Conservation (phyloP, 2,113 vertebrate species). For the Propithecus coquereli region DNA sequence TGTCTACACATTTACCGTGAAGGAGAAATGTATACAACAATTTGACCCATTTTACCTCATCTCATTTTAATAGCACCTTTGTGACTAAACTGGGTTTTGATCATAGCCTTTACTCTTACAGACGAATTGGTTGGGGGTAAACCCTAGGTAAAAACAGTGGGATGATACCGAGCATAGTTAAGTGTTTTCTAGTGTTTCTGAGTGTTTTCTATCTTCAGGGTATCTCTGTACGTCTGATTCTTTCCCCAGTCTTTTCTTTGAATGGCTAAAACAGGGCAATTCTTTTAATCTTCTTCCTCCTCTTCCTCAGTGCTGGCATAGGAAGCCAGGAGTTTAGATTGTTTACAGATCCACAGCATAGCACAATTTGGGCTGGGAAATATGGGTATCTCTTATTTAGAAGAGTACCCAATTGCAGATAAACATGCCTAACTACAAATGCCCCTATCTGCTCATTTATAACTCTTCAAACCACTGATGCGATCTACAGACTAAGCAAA, state of each 20-base stretch:
- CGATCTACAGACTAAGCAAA: neutral
- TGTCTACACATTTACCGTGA: neutral
- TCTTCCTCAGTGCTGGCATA: neutral
- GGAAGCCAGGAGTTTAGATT: neutral
- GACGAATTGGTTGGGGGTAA: neutral
- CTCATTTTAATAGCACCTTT: conserved; percentile 17
- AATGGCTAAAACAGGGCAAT: neutral
- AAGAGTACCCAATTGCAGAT: neutral
- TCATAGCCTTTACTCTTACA: neutral
- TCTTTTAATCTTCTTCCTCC: neutral
- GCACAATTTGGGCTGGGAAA: neutral
- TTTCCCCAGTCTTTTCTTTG: neutral
- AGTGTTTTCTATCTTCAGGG: neutral
- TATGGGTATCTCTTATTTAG: neutral
- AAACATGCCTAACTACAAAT: neutral
- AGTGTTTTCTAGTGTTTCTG: neutral
- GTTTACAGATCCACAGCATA: neutral
- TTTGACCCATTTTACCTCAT: neutral
- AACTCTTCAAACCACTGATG: neutral
- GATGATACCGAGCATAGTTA: neutral
- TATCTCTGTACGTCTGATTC: neutral
- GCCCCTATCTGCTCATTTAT: neutral
- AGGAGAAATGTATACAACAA: neutral
- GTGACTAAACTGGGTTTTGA: neutral
- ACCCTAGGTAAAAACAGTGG: neutral